Conservation (phyloP, 2,113 vertebrate species). For the Bostrychus sinensis region DNA sequence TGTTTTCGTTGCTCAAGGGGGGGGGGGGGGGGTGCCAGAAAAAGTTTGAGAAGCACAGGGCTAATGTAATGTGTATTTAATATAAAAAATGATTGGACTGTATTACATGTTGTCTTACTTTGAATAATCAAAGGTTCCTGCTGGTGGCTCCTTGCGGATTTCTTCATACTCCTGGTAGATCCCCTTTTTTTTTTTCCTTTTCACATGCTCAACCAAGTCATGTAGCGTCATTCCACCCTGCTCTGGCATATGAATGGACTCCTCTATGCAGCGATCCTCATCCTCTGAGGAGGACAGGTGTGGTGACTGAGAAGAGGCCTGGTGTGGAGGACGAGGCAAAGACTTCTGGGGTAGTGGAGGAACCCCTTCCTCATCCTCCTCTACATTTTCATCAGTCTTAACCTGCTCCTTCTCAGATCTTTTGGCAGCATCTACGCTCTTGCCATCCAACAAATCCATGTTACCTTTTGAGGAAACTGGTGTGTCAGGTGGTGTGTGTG, state of each 20-base stretch:
- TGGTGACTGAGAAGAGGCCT: slow-evolving; percentile 60
- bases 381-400: slow-evolving; percentile 37
- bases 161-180: slow-evolving; percentile 86
- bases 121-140: slow-evolving; percentile 82
- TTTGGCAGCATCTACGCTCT: slow-evolving; percentile 16
- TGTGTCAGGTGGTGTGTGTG: slow-evolving; percentile 81
- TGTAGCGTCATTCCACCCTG: slow-evolving; percentile 75
- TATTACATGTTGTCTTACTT: slow-evolving; percentile 74
- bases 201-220: slow-evolving; percentile 80
- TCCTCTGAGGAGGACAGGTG: slow-evolving; percentile 64
- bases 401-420: slow-evolving; percentile 38
- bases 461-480: slow-evolving; percentile 70
- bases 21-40: no score
- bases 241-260: slow-evolving; percentile 79
- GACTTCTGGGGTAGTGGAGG: slow-evolving; percentile 84
- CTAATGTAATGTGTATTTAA: not conserved
- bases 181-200: slow-evolving; percentile 79
- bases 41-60: no score
- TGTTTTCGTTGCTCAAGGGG: no score
- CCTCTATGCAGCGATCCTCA: slow-evolving; percentile 59
- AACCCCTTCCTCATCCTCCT: slow-evolving; percentile 65
- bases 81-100: no score
- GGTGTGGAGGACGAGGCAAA: slow-evolving; percentile 74
- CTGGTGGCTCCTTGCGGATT: slow-evolving; percentile 81
- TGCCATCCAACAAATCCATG: not conserved